Conservation (phyloP, 1,140 invertebrate species). For the Battus philenor region DNA sequence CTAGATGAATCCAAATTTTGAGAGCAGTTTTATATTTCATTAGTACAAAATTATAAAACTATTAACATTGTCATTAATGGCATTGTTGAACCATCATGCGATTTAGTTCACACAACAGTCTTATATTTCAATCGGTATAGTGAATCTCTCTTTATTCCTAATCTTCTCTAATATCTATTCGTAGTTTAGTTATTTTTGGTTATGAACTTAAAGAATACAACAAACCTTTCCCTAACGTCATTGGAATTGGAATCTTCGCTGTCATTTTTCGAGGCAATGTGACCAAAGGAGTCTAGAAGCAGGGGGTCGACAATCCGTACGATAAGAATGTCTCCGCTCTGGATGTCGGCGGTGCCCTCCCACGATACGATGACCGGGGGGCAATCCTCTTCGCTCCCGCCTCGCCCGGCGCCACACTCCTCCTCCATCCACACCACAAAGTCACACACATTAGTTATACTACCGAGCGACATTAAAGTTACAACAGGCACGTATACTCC, state of each 20-base stretch:
- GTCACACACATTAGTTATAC: conserved; percentile 38
- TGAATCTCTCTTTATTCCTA: too few species aligned
- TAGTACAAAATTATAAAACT: too few species aligned
- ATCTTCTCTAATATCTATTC: too few species aligned
- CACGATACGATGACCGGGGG: conserved; percentile 77
- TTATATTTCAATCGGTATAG: too few species aligned
- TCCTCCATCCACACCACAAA: conserved; percentile 71
- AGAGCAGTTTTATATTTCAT: too few species aligned
- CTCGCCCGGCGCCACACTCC: conserved; percentile 62
- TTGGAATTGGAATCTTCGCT: conserved; percentile 41
- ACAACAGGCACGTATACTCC: background rate
- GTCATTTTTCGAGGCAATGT: conserved; percentile 37
- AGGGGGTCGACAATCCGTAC: conserved; percentile 81
- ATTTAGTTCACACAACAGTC: too few species aligned
- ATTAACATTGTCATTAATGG: too few species aligned
- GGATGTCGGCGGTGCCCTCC: conserved; percentile 79
- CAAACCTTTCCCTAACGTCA: conserved; percentile 34
- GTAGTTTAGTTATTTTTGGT: too few species aligned
- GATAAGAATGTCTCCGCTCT: conserved; percentile 81
- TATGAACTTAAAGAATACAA: too few species aligned
- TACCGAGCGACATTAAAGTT: conserved; percentile 23
- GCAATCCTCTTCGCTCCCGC: conserved; percentile 67
- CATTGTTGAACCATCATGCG: too few species aligned
- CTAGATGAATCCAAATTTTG: too few species aligned
- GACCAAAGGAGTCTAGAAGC: conserved; percentile 58